Base-by-base conservation (phyloP, 2,113 vertebrate species). In the Hepsetus odoe region DNA sequence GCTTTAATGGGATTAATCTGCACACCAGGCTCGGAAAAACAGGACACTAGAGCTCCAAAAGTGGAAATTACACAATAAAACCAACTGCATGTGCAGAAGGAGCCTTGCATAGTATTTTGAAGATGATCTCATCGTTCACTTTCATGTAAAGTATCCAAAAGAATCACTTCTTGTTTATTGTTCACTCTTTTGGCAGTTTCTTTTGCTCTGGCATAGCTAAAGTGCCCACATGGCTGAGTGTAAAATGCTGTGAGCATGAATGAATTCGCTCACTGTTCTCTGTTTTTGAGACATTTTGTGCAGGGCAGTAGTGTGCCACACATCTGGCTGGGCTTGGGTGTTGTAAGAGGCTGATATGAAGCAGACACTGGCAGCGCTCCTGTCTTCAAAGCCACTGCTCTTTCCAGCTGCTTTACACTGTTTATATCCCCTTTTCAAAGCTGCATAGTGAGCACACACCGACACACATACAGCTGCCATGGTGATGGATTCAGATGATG, bases 371-470 rank as follows among this genome's bases (percentile, higher is more conserved):
- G 82, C 74, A 56, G 79, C 62, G 20, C 67, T 64, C 44, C 70
- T 76, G 72, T 68, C 32, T 61, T 12, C 40, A 1, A 4, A 51
- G 26, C 64, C 59, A 62, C 16, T 33, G 53, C 18, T 12, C 20
- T 83, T 61, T 80, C 67, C 72, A 38, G 59, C 46, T 20, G 46
- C 3, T 49, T 76, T 80, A 51, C 67, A 56, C 61, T 68, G 42
- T 64, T 80, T 79, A 82, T 80, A 69, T 65, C 72, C 53, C 55
- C 14, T 62, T 79, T 71, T 83, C 62, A 35, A 69, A 80, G 72
- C 42, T 24, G 20, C 55, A 42, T 32, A 49, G 33, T 18, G 61
- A 77, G 40, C 14, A 38, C 58, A 72, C 44, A 10, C 33, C 16
- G 38, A 26, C 55, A 53, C 46, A 56, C 18, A 56, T 61, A 12